phyloP scores from a whole-genome alignment of 2,113 vertebrate genomes.

The Crotophaga sulcirostris region DNA sequence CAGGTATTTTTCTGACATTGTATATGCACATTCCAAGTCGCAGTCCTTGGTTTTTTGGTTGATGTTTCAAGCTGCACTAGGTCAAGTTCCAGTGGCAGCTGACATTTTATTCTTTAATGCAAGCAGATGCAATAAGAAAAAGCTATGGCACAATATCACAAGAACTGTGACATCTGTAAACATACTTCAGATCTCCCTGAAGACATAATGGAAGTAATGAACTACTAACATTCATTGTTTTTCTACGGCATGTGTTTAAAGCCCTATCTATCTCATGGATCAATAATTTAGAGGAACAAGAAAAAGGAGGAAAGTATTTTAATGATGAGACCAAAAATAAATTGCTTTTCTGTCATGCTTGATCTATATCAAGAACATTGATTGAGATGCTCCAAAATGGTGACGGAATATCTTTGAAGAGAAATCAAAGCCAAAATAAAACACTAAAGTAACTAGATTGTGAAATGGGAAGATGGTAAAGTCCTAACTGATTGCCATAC shows the following conservation, averaged over 20 bases:
- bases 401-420: background rate
- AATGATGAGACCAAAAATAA: conserved; percentile 20
- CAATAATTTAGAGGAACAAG: background rate
- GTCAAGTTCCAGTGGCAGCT: background rate
- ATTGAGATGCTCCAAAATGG: conserved; percentile 6
- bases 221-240: background rate
- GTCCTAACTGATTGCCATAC: background rate
- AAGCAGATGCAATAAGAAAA: background rate
- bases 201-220: background rate
- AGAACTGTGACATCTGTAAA: background rate
- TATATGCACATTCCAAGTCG: background rate
- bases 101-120: background rate
- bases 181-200: background rate
- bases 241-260: background rate
- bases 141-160: background rate
- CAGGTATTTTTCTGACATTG: background rate
- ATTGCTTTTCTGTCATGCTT: background rate
- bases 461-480: background rate
- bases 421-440: conserved; percentile 27
- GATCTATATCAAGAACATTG: background rate
- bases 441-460: background rate
- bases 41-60: background rate
- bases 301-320: background rate
- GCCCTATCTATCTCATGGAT: background rate
- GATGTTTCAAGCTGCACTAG: background rate